Evolutionary conservation across 2,888 invertebrate species (phyloP), one percentile per base, ranked within the genome.

Genomic region (Nezara viridula): DNA sequence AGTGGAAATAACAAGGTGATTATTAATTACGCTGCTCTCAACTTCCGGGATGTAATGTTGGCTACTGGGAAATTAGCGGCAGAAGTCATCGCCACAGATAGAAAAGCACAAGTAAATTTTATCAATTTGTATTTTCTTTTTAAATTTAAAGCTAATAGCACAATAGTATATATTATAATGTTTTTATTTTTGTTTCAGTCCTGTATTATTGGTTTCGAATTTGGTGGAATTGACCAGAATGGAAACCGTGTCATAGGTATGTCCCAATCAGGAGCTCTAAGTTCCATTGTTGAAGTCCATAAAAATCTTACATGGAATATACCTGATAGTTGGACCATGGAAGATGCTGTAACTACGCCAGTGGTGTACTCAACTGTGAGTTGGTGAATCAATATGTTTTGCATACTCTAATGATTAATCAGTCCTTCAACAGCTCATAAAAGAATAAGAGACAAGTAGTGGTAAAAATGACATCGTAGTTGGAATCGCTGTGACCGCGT

Each of bases 41-140:
- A 99, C 93, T 99, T 98, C 95, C 95, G 97, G 92, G 99, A 99
- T 92, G 94, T 99, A 0, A 98, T 99, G 99, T 94, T 97, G 0
- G 97, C 98, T 0, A 97, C 97, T 0, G 98, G 98, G 2, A 97
- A 97, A 92, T 94, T 99, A 12, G 95, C 96, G 14, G 95, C 95
- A 0, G 98, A 98, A 92, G 95, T 97, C 1, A 95, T 97, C 1
- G 96, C 96, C 0, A 94, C 94, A 50, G 94, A 94, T 0, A 94
- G 96, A n/a, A 92, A 94, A 44, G 93, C 94, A 19, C 95, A 96
- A 91, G 95, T 95, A 91, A 86, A 49, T 9, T 19, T 86, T 2
- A n/a, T 44, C 10, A 37, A 10, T 16, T 27, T 6, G 27, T 19
- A 32, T 32, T 66, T 19, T 32, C 6, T 2, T 88, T 32, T 52